These are phyloP conservation scores for Stichodactyla mertensii DNA, from an alignment of 64 coral and sea anemone species.

Conservation along the genomic window DNA sequence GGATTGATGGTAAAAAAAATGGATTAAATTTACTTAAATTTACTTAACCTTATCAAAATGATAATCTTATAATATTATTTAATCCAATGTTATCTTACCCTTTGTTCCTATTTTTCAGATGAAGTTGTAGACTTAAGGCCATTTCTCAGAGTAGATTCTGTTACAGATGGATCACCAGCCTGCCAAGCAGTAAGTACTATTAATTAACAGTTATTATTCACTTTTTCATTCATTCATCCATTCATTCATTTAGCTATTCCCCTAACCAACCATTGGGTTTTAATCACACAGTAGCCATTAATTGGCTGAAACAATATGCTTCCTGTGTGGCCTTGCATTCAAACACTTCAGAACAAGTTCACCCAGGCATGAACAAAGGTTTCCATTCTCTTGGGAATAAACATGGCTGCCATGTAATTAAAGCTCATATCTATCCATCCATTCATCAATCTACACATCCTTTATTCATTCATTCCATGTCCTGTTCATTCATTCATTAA, in stretches of 20 bases:
- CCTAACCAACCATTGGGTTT: neutral
- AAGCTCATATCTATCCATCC: neutral
- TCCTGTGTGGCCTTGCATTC: too few species aligned
- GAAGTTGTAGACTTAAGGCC: constrained; percentile 6
- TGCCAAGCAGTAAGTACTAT: constrained; percentile 67
- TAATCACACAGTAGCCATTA: too few species aligned
- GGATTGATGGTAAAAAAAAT: too few species aligned
- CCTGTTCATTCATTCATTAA: neutral
- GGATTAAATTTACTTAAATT: too few species aligned
- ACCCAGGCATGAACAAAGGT: too few species aligned
- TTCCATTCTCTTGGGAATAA: too few species aligned
- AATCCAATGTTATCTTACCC: neutral
- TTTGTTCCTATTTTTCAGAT: neutral
- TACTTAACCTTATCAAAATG: too few species aligned
- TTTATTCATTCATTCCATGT: neutral
- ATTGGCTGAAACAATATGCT: too few species aligned
- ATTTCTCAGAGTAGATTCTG: constrained; percentile 76
- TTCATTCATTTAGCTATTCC: neutral
- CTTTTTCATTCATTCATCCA: too few species aligned
- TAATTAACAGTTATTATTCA: neutral
- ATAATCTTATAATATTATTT: too few species aligned
- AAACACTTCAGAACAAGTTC: too few species aligned
- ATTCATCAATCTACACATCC: neutral
- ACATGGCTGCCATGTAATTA: too few species aligned
- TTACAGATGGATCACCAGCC: constrained; percentile 73